Evolutionary conservation across 2,888 invertebrate genomes (phyloP), one percentile per base, ranked within the genome.

Genomic region (Escarpia spicata): DNA sequence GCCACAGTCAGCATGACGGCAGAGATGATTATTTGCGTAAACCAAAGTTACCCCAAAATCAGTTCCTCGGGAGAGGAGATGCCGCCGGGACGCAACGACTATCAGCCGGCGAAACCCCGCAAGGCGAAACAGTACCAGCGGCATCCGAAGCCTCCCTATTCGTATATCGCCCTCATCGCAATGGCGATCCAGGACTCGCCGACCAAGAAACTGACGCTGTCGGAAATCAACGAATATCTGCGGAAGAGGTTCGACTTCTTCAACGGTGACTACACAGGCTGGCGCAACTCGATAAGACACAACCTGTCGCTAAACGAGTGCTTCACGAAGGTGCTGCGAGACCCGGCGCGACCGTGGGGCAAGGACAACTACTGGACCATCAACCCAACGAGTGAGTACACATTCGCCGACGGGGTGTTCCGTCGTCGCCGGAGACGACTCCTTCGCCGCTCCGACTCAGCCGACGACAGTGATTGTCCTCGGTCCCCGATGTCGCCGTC

Each of bases 311-410:
- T 94, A 45, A 94, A 94, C 91, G 94, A 94, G 90, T 94, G 94
- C 91, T 94, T 94, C 92, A 93, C 93, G 75, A 75, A 93, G 90
- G 92, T 93, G 60, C 92, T 93, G n/a, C 92, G 93, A 12, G 93
- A 93, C 58, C 92, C 92, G 8, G 90, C 43, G 9, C 90, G 93
- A 3, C 93, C 93, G 8, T 93, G 93, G 93, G 93, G 93, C 19
- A 93, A 93, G 90, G 93, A 93, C 92, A 94, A 94, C 58, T 94
- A 94, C 93, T 94, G 94, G 94, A 94, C 92, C 8, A 92, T 94
- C 92, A 94, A 94, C 92, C 94, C 94, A 2, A 92, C 94, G 90
- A 94, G 93, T 58, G 93, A 94, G 93, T 94, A 94, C 93, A 93
- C 94, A n/a, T 94, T 94, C 91, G 93, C 93, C 2, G 94, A 94